Evolutionary conservation across 2,888 invertebrate genomes (phyloP).

Genomic region (Glaucopsyche alexis): DNA sequence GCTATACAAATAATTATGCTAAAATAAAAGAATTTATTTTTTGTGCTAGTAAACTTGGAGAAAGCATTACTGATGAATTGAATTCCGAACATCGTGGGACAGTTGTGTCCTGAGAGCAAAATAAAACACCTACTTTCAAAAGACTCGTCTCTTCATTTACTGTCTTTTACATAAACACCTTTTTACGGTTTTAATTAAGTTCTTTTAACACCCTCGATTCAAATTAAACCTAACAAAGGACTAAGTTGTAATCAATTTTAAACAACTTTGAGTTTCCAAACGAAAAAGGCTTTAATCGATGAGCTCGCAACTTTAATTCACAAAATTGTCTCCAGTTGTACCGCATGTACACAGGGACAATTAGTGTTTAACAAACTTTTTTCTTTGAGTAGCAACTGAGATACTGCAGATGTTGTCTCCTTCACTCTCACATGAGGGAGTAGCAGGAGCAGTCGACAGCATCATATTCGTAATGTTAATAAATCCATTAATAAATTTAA

Average conservation of each 20-base stretch:
- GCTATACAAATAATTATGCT: too few species aligned
- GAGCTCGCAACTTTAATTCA: constrained; percentile 13
- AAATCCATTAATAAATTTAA: too few species aligned
- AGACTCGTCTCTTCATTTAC: too few species aligned
- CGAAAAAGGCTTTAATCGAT: constrained; percentile 15
- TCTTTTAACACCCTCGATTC: not conserved
- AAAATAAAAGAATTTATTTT: too few species aligned
- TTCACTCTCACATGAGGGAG: not conserved
- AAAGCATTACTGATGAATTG: too few species aligned
- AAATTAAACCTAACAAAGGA: constrained; percentile 8
- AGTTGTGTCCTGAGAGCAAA: too few species aligned
- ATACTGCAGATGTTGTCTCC: not conserved
- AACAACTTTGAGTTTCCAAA: not conserved
- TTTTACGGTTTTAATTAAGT: not conserved
- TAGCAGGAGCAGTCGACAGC: too few species aligned
- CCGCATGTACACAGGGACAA: not conserved
- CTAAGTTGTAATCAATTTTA: not conserved
- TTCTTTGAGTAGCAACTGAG: not conserved
- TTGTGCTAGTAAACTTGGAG: too few species aligned
- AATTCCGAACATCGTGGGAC: too few species aligned
- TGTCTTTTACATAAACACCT: too few species aligned
- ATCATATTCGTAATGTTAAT: too few species aligned
- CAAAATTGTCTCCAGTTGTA: not conserved
- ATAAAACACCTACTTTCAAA: too few species aligned
- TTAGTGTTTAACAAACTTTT: constrained; percentile 15